These are phyloP conservation scores for Platerodrilus igneus DNA, from an alignment of 2,888 invertebrate genomes.

Conservation along the genomic window DNA sequence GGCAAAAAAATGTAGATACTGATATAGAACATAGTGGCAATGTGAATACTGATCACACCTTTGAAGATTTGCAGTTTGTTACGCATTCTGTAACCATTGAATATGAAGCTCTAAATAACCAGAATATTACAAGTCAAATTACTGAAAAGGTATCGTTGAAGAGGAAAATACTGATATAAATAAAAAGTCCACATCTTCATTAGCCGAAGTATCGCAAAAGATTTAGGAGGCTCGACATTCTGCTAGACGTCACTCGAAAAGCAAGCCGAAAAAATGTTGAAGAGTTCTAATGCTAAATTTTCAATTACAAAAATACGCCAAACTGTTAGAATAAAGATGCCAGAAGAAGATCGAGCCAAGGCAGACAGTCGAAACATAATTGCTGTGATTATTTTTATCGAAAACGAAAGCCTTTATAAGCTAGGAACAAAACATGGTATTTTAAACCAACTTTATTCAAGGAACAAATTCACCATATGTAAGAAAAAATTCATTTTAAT, in stretches of 20 bases:
- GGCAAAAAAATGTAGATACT: not conserved
- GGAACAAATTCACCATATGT: slow-evolving; percentile 18
- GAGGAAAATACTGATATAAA: too few relatives aligned
- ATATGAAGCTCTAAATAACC: too few relatives aligned
- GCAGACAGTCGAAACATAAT: slow-evolving; percentile 15
- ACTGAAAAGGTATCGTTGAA: too few relatives aligned
- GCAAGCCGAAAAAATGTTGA: slow-evolving; percentile 19
- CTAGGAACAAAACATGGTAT: slow-evolving; percentile 20
- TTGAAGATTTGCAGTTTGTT: not conserved
- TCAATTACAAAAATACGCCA: slow-evolving; percentile 13
- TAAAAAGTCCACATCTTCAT: too few relatives aligned
- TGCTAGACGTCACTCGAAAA: slow-evolving; percentile 11
- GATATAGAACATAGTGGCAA: not conserved
- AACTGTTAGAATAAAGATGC: slow-evolving; percentile 13
- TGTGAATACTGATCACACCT: not conserved
- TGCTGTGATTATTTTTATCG: slow-evolving; percentile 9
- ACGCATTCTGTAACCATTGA: too few relatives aligned
- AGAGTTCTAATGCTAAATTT: slow-evolving; percentile 13
- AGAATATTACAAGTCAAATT: too few relatives aligned
- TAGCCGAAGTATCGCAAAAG: too few relatives aligned
- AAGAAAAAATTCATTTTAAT: slow-evolving; percentile 16
- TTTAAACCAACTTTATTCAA: slow-evolving; percentile 18
- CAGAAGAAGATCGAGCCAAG: slow-evolving; percentile 19
- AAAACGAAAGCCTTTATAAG: slow-evolving; percentile 11
- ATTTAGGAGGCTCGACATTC: slow-evolving; percentile 6